Evolutionary conservation across 1,140 invertebrate species (phyloP).

Genomic region (Radopholus similis): DNA sequence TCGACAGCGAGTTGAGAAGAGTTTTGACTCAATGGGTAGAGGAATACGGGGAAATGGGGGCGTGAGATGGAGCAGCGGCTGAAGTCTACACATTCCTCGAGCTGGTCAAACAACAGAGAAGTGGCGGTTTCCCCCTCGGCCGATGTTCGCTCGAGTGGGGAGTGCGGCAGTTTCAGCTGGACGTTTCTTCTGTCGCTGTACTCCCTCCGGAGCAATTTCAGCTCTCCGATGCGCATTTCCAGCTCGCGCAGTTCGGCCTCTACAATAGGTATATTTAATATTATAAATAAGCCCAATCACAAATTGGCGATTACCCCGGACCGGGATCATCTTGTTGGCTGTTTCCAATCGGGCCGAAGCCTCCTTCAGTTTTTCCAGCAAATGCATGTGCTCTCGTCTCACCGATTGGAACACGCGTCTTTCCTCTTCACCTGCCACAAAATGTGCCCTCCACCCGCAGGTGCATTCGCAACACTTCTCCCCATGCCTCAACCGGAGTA

Average conservation of each 20-base stretch:
- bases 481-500: too few species aligned
- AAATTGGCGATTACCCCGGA: background rate
- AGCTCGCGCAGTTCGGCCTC: constrained; percentile 36
- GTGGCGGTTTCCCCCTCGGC: constrained; percentile 30
- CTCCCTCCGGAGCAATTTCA: constrained; percentile 29
- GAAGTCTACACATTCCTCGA: constrained; percentile 15
- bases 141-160: constrained; percentile 24
- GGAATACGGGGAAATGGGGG: background rate
- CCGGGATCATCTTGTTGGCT: constrained; percentile 22
- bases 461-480: constrained; percentile 1
- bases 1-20: background rate
- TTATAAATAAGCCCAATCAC: background rate
- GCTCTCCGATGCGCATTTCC: constrained; percentile 35
- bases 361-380: constrained; percentile 26
- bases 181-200: constrained; percentile 50
- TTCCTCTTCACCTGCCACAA: constrained; percentile 11
- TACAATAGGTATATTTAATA: constrained; percentile 15
- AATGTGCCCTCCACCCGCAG: background rate
- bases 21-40: background rate
- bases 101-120: constrained; percentile 15
- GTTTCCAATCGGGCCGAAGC: constrained; percentile 18
- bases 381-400: constrained; percentile 25
- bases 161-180: constrained; percentile 39
- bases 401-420: constrained; percentile 24
- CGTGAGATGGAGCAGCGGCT: constrained; percentile 51